Conservation (phyloP, 2,888 invertebrate species). For the Machimus rusticus region DNA sequence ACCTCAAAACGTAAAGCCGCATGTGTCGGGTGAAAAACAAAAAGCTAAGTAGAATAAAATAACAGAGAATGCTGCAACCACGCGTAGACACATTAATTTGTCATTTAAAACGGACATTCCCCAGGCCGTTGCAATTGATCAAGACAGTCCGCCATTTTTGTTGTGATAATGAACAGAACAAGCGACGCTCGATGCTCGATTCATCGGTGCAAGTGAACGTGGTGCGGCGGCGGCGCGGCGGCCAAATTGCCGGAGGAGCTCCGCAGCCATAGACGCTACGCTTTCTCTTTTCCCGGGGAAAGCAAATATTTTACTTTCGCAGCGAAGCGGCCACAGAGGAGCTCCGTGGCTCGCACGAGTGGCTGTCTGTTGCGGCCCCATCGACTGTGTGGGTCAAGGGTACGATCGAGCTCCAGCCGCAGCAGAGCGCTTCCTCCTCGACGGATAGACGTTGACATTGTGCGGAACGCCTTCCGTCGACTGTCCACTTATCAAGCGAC, state of each 20-base stretch:
- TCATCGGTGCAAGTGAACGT: neutral
- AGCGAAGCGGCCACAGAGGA: neutral
- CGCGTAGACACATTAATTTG: neutral
- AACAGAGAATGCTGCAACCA: neutral
- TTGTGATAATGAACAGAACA: neutral
- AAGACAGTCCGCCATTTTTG: neutral
- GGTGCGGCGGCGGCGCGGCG: neutral
- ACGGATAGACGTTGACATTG: neutral
- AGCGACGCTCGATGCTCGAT: neutral
- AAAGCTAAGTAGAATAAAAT: neutral
- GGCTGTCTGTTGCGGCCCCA: neutral
- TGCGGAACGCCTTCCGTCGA: neutral
- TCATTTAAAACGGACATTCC: neutral
- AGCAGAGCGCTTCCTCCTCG: neutral
- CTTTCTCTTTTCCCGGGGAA: conserved; percentile 36
- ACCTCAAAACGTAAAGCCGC: neutral
- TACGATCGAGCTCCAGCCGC: conserved; percentile 16
- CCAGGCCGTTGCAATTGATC: neutral
- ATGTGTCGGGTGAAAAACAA: neutral
- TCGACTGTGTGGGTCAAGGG: conserved; percentile 46
- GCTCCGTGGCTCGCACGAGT: neutral
- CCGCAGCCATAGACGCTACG: neutral
- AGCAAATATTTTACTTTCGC: conserved; percentile 36
- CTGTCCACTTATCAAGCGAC: conserved; percentile 14
- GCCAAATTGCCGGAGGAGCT: neutral